Evolutionary conservation across 2,113 vertebrate genomes (phyloP), one percentile per base, ranked within the genome.

Genomic region (Polypterus senegalus): DNA sequence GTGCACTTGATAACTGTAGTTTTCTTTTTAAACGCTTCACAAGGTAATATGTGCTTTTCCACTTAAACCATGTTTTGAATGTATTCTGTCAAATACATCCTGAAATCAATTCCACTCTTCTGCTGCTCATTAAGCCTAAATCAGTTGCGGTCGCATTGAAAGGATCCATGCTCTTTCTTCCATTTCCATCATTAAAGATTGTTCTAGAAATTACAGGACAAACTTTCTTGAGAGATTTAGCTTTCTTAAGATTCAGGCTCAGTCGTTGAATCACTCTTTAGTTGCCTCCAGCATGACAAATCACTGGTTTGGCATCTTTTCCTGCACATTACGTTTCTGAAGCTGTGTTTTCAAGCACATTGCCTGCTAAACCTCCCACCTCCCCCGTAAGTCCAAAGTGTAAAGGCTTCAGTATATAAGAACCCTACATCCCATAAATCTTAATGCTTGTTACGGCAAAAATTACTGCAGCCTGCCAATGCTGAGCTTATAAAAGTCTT

Each of bases 31-130:
- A 69, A 78, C 65, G 73, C 70, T 77, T 69, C 73, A 70, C 62
- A 72, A 72, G 78, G 74, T 79, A 73, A 68, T 70, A 73, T 76
- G 78, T 83, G 81, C 79, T 81, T 81, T 80, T 78, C 77, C 81
- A 74, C 85, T 85, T 84, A 83, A 83, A 82, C 80, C 78, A 84
- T 82, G 81, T 81, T 84, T 75, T 69, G 70, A 76, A 79, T 82
- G 81, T 79, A 80, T 85, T 81, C 84, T 85, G 84, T 85, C 86
- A 86, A 85, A 86, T 79, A 81, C 77, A 82, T 82, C 86, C 86
- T 80, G 82, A 77, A 86, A 86, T 86, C 86, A 82, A 88, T 88
- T 84, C 73, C 77, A 78, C 80, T 84, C 79, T 79, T 64, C 76
- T 85, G 86, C 79, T 79, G 81, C 83, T 84, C 75, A 80, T 88